These are phyloP conservation scores for Argyrosomus japonicus DNA, from an alignment of 2,113 vertebrate genomes.

Conservation along the genomic window DNA sequence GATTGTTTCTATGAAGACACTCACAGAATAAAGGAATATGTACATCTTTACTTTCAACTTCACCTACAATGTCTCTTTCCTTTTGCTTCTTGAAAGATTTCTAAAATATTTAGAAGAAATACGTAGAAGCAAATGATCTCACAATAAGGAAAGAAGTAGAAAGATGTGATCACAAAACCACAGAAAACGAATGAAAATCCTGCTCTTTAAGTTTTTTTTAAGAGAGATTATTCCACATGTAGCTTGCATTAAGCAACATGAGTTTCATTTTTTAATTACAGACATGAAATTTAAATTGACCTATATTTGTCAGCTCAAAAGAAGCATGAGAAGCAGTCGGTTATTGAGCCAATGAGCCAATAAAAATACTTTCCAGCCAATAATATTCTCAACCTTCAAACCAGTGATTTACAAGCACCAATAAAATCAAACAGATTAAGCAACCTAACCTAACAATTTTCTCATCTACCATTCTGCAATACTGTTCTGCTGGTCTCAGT, in stretches of 20 bases:
- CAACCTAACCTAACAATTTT: constrained; percentile 67
- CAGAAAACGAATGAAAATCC: constrained; percentile 20
- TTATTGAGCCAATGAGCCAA: constrained; percentile 12
- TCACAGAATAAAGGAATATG: constrained; percentile 25
- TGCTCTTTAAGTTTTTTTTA: constrained; percentile 4
- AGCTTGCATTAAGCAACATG: constrained; percentile 2
- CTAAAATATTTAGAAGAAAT: constrained; percentile 4
- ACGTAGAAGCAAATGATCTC: neutral
- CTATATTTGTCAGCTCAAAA: neutral
- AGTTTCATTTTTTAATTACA: constrained; percentile 10
- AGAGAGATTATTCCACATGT: neutral
- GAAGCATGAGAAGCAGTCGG: neutral
- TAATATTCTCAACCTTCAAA: constrained; percentile 27
- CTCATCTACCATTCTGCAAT: constrained; percentile 53
- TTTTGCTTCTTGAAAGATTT: constrained; percentile 8
- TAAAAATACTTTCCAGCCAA: constrained; percentile 33
- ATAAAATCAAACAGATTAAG: constrained; percentile 71
- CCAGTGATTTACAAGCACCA: constrained; percentile 57
- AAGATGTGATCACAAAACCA: neutral
- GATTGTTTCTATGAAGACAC: neutral
- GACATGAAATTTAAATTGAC: constrained; percentile 31
- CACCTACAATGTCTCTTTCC: neutral
- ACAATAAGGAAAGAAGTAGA: neutral
- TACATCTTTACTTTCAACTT: constrained; percentile 11
- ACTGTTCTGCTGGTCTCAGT: constrained; percentile 73